These are phyloP conservation scores for Fragum fragum DNA, from an alignment of 2,888 invertebrate species.

Conservation along the genomic window DNA sequence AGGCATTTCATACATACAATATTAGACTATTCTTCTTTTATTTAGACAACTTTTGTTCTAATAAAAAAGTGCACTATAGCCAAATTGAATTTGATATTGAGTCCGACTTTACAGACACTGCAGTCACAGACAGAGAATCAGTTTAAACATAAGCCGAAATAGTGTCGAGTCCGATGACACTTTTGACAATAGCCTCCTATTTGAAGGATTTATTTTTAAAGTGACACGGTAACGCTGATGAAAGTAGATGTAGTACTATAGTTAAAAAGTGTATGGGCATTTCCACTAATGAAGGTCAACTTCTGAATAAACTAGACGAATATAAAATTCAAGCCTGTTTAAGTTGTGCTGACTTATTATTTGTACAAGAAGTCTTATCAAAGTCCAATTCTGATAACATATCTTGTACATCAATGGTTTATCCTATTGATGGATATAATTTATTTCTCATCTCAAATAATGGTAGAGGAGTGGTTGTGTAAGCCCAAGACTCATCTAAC, in stretches of 20 bases:
- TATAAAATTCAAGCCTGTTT: neutral
- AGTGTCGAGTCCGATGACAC: too few relatives aligned
- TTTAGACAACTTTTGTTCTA: too few relatives aligned
- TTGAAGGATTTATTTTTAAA: too few relatives aligned
- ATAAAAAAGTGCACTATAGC: too few relatives aligned
- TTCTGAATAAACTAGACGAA: constrained; percentile 38
- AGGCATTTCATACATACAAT: neutral
- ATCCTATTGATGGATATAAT: constrained; percentile 29
- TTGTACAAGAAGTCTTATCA: constrained; percentile 39
- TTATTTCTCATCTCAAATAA: constrained; percentile 22
- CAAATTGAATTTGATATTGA: too few relatives aligned
- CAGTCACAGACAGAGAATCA: too few relatives aligned
- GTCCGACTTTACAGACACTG: too few relatives aligned
- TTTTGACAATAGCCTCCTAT: too few relatives aligned
- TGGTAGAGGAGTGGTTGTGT: constrained; percentile 29
- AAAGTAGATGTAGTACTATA: neutral
- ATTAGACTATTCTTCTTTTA: too few relatives aligned
- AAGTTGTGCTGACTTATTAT: constrained; percentile 30
- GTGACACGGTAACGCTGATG: neutral
- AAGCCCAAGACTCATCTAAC: constrained; percentile 29
- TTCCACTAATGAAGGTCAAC: constrained; percentile 28
- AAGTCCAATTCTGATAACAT: constrained; percentile 10
- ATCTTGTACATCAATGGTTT: constrained; percentile 17
- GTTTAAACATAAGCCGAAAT: too few relatives aligned
- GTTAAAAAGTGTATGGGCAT: constrained; percentile 16